A percentile compares a stretch with the other conserved stretches of the same genome.
phyloP scores from a whole-genome alignment of 2,888 invertebrate species.

The Iphiclides podalirius region DNA sequence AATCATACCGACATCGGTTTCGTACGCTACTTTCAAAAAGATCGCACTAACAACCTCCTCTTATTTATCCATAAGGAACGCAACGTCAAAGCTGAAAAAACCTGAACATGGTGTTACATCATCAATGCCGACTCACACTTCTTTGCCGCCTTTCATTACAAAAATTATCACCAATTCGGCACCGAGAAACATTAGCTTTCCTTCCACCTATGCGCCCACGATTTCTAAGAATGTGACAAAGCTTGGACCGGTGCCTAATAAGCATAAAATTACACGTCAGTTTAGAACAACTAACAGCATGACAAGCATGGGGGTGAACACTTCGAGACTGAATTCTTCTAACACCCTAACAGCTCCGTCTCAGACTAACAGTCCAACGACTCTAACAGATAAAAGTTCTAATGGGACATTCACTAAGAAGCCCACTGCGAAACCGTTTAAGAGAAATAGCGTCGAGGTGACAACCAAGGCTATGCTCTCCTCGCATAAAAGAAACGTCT shows the following conservation, averaged over 20 bases:
- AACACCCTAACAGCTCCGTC: slow-evolving; percentile 50
- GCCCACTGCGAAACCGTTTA: slow-evolving; percentile 23
- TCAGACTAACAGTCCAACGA: slow-evolving; percentile 38
- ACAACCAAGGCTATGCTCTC: slow-evolving; percentile 15
- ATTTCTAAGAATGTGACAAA: slow-evolving; percentile 33
- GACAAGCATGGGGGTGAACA: slow-evolving; percentile 49
- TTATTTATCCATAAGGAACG: slow-evolving; percentile 42
- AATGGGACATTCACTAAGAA: slow-evolving; percentile 32
- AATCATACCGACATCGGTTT: slow-evolving; percentile 72
- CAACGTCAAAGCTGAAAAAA: slow-evolving; percentile 40
- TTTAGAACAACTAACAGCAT: slow-evolving; percentile 71
- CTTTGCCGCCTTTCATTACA: slow-evolving; percentile 40
- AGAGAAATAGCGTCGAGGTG: background rate
- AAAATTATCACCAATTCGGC: slow-evolving; percentile 26
- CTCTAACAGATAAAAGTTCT: slow-evolving; percentile 24
- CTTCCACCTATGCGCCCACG: slow-evolving; percentile 11
- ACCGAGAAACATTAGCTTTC: slow-evolving; percentile 28
- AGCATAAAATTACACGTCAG: slow-evolving; percentile 28
- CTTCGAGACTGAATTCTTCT: slow-evolving; percentile 46
- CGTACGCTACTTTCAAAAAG: slow-evolving; percentile 68
- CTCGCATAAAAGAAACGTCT: slow-evolving; percentile 5
- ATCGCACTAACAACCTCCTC: slow-evolving; percentile 62
- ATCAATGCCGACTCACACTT: slow-evolving; percentile 45
- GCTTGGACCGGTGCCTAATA: slow-evolving; percentile 10
- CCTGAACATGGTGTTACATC: slow-evolving; percentile 49